These are phyloP conservation scores for Tachyglossus aculeatus DNA, from an alignment of 2,797 vertebrate genomes.

Conservation along the genomic window DNA sequence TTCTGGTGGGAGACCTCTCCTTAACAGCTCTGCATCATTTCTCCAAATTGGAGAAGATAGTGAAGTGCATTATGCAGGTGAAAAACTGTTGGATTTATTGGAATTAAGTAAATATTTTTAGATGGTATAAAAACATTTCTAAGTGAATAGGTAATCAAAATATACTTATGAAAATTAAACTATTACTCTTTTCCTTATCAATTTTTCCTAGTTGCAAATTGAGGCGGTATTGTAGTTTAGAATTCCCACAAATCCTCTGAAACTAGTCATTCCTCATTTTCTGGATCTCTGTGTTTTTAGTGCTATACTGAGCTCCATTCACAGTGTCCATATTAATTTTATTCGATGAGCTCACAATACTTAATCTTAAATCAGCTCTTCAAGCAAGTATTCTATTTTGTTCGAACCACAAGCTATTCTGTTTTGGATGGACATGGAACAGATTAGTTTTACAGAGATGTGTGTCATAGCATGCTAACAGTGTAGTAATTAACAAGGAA, in stretches of 20 bases:
- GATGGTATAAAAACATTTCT: no score
- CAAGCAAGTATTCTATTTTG: conserved; percentile 40
- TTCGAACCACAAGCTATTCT: conserved; percentile 20
- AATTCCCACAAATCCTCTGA: background rate
- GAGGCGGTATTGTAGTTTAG: background rate
- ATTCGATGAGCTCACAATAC: conserved; percentile 9
- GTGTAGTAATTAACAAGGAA: conserved; percentile 37
- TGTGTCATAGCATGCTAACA: conserved; percentile 23
- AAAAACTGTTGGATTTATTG: no score
- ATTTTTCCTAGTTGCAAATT: background rate
- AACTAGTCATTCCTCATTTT: conserved; percentile 9
- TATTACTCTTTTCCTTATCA: background rate
- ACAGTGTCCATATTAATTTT: conserved; percentile 22
- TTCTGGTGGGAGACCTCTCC: no score
- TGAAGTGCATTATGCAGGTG: no score
- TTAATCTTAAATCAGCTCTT: conserved; percentile 29
- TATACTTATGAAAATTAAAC: background rate
- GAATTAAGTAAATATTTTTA: no score
- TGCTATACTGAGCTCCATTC: background rate
- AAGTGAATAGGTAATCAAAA: background rate
- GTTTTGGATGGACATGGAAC: conserved; percentile 19
- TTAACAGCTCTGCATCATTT: no score
- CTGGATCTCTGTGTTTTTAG: background rate
- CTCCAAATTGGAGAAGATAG: no score
- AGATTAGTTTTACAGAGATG: conserved; percentile 49